A percentile compares a stretch with the other conserved stretches of the same genome.
These are phyloP conservation scores for Eristalis tenax DNA, from an alignment of 2,888 invertebrate genomes.

Conservation along the genomic window DNA sequence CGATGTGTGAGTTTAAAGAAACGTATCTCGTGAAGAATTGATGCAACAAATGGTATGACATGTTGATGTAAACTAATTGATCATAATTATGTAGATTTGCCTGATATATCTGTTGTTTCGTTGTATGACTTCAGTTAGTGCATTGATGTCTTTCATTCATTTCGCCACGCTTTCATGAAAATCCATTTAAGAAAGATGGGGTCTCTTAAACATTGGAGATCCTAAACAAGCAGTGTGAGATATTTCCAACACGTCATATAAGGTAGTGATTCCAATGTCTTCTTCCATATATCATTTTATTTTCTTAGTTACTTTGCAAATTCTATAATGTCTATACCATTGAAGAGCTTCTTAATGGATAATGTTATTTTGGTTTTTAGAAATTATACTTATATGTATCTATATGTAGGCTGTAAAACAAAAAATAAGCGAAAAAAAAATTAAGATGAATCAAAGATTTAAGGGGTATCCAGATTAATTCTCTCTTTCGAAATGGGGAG, in stretches of 20 bases:
- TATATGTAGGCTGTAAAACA: conserved; percentile 55
- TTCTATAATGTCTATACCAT: neutral
- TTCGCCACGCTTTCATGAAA: too few species aligned
- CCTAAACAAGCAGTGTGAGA: neutral
- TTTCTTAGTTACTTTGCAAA: conserved; percentile 22
- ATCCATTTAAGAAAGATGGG: neutral
- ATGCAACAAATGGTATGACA: too few species aligned
- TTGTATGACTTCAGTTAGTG: too few species aligned
- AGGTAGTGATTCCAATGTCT: conserved; percentile 51
- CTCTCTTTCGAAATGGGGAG: conserved; percentile 24
- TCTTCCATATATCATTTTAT: conserved; percentile 40
- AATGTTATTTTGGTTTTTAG: neutral
- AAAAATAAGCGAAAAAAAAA: conserved; percentile 13
- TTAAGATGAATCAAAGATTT: conserved; percentile 22
- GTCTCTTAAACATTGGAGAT: neutral
- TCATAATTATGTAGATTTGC: too few species aligned
- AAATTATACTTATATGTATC: conserved; percentile 7
- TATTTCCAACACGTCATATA: neutral
- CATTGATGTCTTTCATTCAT: too few species aligned
- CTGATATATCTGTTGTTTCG: too few species aligned
- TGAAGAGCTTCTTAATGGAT: neutral
- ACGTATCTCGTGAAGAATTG: too few species aligned
- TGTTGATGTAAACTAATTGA: too few species aligned
- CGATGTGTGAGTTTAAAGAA: too few species aligned
- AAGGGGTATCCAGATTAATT: conserved; percentile 40